These are phyloP conservation scores for Battus philenor DNA, from an alignment of 1,140 invertebrate species.

Conservation along the genomic window DNA sequence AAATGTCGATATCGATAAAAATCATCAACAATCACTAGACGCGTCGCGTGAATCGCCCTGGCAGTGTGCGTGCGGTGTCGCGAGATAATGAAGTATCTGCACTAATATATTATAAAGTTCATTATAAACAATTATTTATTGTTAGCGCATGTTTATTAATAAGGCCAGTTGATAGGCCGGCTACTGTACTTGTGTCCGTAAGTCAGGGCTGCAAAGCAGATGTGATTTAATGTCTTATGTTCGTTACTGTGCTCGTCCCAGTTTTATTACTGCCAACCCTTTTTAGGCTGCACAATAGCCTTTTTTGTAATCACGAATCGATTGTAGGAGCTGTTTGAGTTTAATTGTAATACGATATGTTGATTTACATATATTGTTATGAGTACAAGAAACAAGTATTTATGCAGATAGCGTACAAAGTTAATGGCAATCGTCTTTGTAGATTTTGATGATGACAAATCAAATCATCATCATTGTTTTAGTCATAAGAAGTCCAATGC, in stretches of 20 bases:
- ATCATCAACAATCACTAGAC: slow-evolving; percentile 23
- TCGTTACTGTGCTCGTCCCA: slow-evolving; percentile 1
- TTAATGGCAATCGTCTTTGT: no score
- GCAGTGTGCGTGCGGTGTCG: slow-evolving; percentile 46
- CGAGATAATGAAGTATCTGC: slow-evolving; percentile 72
- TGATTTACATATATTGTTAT: no score
- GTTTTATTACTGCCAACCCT: no score
- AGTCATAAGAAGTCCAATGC: no score
- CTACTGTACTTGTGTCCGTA: slow-evolving; percentile 60
- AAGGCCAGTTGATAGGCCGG: slow-evolving; percentile 53
- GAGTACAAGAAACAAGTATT: no score
- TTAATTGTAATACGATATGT: no score
- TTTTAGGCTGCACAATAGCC: no score
- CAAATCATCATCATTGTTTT: no score
- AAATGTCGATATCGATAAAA: slow-evolving; percentile 31
- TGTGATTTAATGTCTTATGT: slow-evolving; percentile 12
- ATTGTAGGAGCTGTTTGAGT: no score
- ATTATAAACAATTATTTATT: slow-evolving; percentile 77
- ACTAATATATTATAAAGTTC: slow-evolving; percentile 76
- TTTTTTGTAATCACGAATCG: no score
- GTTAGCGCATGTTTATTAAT: slow-evolving; percentile 75
- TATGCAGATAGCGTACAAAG: no score
- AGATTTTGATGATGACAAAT: no score
- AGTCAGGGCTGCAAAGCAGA: slow-evolving; percentile 35
- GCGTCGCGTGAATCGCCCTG: slow-evolving; percentile 35